These are phyloP conservation scores for Drosophila obscura DNA, from an alignment of 1,140 invertebrate genomes.

Conservation along the genomic window DNA sequence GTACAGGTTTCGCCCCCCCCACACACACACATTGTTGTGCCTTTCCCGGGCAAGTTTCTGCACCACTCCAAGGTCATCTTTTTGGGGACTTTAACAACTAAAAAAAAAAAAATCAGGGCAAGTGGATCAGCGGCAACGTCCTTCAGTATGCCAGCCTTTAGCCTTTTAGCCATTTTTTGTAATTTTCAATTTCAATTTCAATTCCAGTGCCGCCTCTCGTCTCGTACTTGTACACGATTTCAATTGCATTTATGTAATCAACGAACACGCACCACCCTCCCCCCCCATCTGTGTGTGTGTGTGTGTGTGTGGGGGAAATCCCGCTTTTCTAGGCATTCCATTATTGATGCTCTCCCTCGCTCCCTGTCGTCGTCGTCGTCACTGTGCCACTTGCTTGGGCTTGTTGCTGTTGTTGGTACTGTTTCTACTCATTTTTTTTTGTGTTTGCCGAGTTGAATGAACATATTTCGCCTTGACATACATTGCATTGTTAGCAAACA, in stretches of 20 bases:
- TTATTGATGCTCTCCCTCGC: conserved; percentile 60
- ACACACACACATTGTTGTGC: conserved; percentile 12
- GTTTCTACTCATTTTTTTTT: conserved; percentile 19
- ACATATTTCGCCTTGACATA: conserved; percentile 80
- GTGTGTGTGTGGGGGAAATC: conserved; percentile 14
- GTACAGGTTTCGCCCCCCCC: background rate
- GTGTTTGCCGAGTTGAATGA: conserved; percentile 75
- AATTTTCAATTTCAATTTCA: conserved; percentile 68
- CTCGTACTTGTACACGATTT: conserved; percentile 40
- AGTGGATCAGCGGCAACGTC: background rate
- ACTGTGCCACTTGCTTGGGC: conserved; percentile 26
- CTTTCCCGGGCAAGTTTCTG: conserved; percentile 10
- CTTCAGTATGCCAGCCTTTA: too few relatives aligned
- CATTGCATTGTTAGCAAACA: conserved; percentile 81
- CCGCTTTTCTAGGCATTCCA: conserved; percentile 42
- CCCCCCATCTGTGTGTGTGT: background rate
- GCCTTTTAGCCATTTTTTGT: conserved; percentile 45
- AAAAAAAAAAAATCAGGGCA: background rate
- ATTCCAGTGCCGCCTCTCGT: conserved; percentile 18
- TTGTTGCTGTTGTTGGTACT: background rate
- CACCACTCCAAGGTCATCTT: conserved; percentile 23
- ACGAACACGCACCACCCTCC: conserved; percentile 44
- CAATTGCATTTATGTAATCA: conserved; percentile 77
- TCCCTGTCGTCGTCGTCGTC: conserved; percentile 51
- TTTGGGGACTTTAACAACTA: background rate